phyloP scores from a whole-genome alignment of 1,140 invertebrate genomes.

The Drosophila pallidifrons region DNA sequence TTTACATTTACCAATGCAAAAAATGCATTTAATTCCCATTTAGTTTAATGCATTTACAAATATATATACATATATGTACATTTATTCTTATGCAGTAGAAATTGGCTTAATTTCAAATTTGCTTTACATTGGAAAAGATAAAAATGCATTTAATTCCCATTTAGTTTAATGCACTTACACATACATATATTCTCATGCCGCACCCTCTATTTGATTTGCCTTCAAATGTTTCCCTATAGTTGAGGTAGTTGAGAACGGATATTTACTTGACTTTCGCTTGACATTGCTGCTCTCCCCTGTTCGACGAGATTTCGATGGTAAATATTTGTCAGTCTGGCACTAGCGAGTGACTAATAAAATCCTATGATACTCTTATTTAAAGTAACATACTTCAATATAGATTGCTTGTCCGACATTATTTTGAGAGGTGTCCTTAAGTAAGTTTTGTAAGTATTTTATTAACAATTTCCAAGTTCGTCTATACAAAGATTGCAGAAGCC shows the following conservation, averaged over 20 bases:
- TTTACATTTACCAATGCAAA: too few species aligned
- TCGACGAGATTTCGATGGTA: neutral
- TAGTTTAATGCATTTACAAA: too few species aligned
- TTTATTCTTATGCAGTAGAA: too few species aligned
- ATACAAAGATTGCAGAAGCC: too few species aligned
- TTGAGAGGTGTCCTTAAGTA: too few species aligned
- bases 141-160: neutral
- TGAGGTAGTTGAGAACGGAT: neutral
- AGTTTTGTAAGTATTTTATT: too few species aligned
- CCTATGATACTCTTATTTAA: neutral
- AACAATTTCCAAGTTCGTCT: too few species aligned
- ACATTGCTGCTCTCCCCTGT: neutral
- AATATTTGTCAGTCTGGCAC: constrained; percentile 10
- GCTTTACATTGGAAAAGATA: too few species aligned
- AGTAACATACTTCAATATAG: neutral
- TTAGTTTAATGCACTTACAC: neutral
- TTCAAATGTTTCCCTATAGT: neutral
- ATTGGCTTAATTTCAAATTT: too few species aligned
- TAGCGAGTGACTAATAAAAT: neutral
- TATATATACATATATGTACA: too few species aligned
- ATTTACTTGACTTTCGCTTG: constrained; percentile 7
- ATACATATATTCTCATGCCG: neutral
- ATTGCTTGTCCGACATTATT: neutral
- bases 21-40: neutral
- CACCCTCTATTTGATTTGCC: neutral